Conservation (phyloP, 2,797 vertebrate species). For the Amazona finschi region DNA sequence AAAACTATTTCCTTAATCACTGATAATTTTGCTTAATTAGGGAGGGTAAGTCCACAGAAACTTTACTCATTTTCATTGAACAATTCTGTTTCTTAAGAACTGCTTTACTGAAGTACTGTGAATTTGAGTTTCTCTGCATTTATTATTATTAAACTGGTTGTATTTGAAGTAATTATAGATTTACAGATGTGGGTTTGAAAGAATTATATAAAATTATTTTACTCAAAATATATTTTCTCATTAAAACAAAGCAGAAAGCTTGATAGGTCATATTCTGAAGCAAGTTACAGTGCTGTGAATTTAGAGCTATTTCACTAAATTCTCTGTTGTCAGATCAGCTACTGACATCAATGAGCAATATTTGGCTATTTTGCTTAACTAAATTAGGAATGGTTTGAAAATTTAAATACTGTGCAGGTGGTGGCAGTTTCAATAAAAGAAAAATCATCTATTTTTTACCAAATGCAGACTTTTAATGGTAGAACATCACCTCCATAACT, state of each 20-base stretch:
- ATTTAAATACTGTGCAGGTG: background rate
- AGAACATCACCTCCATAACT: background rate
- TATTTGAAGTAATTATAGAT: conserved; percentile 28
- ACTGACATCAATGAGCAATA: background rate
- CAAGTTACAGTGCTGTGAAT: background rate
- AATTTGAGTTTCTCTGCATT: background rate
- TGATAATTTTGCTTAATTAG: background rate
- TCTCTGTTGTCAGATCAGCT: background rate
- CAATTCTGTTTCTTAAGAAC: background rate
- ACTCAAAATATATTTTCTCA: background rate
- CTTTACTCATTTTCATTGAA: background rate
- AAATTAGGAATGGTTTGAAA: background rate
- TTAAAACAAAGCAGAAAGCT: background rate
- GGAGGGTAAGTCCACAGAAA: background rate
- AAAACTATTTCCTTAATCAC: background rate
- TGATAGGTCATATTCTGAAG: background rate
- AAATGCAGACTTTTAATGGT: background rate
- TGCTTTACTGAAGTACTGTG: background rate
- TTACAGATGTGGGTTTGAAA: conserved; percentile 27
- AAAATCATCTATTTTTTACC: background rate
- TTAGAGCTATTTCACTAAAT: background rate
- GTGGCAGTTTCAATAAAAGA: background rate
- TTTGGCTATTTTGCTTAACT: background rate
- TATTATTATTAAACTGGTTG: background rate
- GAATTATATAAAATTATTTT: background rate